Percentiles rank a stretch among this genome's conserved stretches.
These are phyloP conservation scores for Tenthredo amoena DNA, from an alignment of 2,888 invertebrate species.

Conservation along the genomic window DNA sequence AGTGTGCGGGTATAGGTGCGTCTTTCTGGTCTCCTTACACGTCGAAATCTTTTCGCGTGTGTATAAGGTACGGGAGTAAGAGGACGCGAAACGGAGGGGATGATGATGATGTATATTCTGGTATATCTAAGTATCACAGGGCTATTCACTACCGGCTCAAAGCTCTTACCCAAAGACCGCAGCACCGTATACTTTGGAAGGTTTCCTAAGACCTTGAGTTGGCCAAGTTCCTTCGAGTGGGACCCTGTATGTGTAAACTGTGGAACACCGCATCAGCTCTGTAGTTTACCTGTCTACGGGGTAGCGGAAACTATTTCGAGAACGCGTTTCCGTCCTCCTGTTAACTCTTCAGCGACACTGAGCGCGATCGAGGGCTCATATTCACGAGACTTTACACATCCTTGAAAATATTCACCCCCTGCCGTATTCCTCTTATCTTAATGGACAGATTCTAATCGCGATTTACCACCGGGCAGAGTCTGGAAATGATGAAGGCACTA, in stretches of 20 bases:
- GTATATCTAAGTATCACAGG: slow-evolving; percentile 24
- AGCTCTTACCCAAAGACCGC: slow-evolving; percentile 10
- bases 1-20: not conserved
- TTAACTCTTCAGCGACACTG: not conserved
- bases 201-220: slow-evolving; percentile 24
- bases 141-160: slow-evolving; percentile 35
- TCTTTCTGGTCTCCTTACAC: not conserved
- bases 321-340: not conserved
- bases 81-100: no score
- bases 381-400: not conserved
- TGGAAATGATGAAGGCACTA: not conserved
- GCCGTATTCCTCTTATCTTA: not conserved
- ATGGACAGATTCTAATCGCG: slow-evolving; percentile 23
- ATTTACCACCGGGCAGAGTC: not conserved
- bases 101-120: slow-evolving; percentile 1
- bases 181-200: slow-evolving; percentile 13
- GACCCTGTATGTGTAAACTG: not conserved
- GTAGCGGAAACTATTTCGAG: slow-evolving; percentile 1
- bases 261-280: slow-evolving; percentile 11
- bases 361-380: not conserved
- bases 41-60: not conserved
- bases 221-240: not conserved
- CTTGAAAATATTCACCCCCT: not conserved
- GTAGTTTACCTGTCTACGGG: slow-evolving; percentile 9
- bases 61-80: not conserved